Evolutionary conservation across 2,888 invertebrate genomes (phyloP).

Genomic region (Keiferia lycopersicella): DNA sequence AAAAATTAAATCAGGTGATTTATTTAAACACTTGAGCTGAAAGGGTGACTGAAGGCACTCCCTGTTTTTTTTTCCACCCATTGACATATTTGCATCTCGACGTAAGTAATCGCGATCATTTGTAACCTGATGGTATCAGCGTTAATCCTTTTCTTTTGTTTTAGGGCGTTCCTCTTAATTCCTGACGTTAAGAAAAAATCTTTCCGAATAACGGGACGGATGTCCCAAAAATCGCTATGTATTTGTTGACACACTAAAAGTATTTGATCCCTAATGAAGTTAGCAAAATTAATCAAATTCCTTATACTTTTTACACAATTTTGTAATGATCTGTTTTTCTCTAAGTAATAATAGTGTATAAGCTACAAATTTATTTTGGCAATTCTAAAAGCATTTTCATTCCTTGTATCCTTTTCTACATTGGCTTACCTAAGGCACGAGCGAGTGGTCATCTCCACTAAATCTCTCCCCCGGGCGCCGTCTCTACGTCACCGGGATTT

Average conservation of each 20-base stretch:
- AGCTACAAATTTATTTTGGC: too few species aligned
- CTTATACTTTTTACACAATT: too few species aligned
- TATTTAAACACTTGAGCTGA: conserved; percentile 22
- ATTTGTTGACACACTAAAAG: too few species aligned
- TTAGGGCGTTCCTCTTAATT: background rate
- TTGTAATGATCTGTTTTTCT: too few species aligned
- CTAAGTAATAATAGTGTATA: too few species aligned
- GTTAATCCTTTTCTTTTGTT: background rate
- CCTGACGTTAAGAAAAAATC: background rate
- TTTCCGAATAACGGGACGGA: too few species aligned
- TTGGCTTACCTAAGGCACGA: background rate
- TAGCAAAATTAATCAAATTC: too few species aligned
- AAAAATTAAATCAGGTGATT: conserved; percentile 11
- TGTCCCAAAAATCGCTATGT: too few species aligned
- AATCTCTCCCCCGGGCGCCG: conserved; percentile 75
- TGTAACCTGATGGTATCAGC: conserved; percentile 46
- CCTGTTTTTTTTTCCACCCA: conserved; percentile 32
- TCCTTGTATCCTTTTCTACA: background rate
- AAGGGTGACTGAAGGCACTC: too few species aligned
- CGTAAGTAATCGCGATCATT: conserved; percentile 59
- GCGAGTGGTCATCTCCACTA: conserved; percentile 18
- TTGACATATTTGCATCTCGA: conserved; percentile 45
- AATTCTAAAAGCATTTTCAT: background rate
- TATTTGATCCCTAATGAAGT: too few species aligned
- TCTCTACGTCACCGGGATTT: conserved; percentile 73